Evolutionary conservation across 2,888 invertebrate species (phyloP).

Genomic region (Drosophila fulvimacula): DNA sequence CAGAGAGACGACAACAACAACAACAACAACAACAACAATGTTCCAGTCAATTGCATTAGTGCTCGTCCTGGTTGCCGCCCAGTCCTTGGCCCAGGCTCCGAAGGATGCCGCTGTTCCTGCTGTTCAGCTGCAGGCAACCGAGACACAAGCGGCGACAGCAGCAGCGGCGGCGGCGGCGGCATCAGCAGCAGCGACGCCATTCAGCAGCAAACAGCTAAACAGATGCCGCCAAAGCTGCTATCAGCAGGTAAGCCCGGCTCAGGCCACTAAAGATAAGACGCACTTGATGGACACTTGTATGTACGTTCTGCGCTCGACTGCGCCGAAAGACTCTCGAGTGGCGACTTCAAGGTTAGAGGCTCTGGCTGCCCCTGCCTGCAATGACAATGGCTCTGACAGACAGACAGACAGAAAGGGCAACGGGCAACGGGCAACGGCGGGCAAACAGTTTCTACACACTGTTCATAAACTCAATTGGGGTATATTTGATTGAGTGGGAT

Average conservation of each 20-base stretch:
- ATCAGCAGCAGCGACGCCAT: slow-evolving; percentile 39
- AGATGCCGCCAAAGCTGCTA: slow-evolving; percentile 84
- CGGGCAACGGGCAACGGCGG: slow-evolving; percentile 4
- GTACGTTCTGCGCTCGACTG: slow-evolving; percentile 46
- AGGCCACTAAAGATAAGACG: slow-evolving; percentile 49
- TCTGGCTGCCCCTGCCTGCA: slow-evolving; percentile 9
- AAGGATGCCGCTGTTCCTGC: slow-evolving; percentile 35
- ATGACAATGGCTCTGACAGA: slow-evolving; percentile 27
- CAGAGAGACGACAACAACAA: slow-evolving; percentile 10
- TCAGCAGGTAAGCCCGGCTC: slow-evolving; percentile 81
- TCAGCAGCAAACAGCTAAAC: slow-evolving; percentile 82
- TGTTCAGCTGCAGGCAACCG: slow-evolving; percentile 33
- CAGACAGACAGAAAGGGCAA: slow-evolving; percentile 1
- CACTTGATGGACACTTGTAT: slow-evolving; percentile 73
- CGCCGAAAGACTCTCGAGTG: slow-evolving; percentile 25
- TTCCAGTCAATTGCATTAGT: slow-evolving; percentile 66
- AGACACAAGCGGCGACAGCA: slow-evolving; percentile 8
- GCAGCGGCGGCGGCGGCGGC: slow-evolving; percentile 8
- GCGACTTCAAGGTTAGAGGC: slow-evolving; percentile 34
- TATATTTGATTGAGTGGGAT: slow-evolving; percentile 1
- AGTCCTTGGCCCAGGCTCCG: slow-evolving; percentile 28
- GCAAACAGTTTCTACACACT: slow-evolving; percentile 13
- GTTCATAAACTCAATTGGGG: not conserved
- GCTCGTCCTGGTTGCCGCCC: slow-evolving; percentile 34
- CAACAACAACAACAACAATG: slow-evolving; percentile 42